Evolutionary conservation across 1,140 invertebrate genomes (phyloP), one percentile per base, ranked within the genome.

Genomic region (Pseudomyrmex cubaensis): DNA sequence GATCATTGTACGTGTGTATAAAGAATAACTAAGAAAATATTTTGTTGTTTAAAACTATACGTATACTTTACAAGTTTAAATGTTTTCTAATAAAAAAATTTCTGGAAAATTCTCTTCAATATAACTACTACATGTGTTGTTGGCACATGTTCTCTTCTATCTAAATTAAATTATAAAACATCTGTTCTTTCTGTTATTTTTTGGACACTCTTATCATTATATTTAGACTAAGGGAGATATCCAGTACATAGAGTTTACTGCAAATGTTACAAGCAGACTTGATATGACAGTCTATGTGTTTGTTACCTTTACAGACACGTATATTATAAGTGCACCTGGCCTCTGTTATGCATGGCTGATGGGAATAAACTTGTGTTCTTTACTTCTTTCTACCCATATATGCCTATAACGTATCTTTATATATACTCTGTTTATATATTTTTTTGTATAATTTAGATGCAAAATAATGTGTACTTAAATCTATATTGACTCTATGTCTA

Each of bases 281-380:
- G 76, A 70, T 78, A 78, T 13, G 52, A 35, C 17, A 22, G 44
- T 25, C 54, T 35, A 35, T 70, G 48, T 54, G 48, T 54, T 54
- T 66, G 54, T 48, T 70, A 70, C 64, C 64, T 72, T 50, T 3
- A 72, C 22, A 10, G 13, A 46, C 17, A 78, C 0, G 35, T 35
- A 89, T 66, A 73, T 56, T 50, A 74, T 75, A 52, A 85, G 73
- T 88, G 86, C 92, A 93, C 91, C 91, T 93, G 92, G 91, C 89
- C 85, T 87, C 86, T 85, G 92, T 92, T 90, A 93, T 90, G 92
- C 92, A 90, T 92, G 92, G 87, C 89, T 90, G 92, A 78, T 90
- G 83, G 88, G 86, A 73, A 80, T 20, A 72, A 69, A 90, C 86
- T 75, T 48, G 1, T 89, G 75, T 85, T 91, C 88, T 89, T 80